Conservation (phyloP, 2,888 invertebrate species). For the Steromphala cineraria region DNA sequence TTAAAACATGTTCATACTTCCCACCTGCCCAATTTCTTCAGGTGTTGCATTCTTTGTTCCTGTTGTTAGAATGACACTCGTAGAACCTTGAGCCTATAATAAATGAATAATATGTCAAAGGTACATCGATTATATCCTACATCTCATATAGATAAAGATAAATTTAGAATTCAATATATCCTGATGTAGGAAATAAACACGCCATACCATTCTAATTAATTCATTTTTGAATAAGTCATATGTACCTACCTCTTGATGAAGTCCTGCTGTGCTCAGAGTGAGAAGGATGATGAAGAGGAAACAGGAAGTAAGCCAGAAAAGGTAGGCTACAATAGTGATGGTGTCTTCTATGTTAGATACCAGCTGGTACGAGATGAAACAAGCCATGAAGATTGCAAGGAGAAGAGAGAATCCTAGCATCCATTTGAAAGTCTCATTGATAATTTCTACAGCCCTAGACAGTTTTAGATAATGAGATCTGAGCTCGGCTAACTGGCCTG, state of each 20-base stretch:
- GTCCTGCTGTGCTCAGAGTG: neutral
- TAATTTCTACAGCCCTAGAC: neutral
- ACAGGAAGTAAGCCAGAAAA: neutral
- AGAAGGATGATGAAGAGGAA: neutral
- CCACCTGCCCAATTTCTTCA: neutral
- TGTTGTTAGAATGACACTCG: neutral
- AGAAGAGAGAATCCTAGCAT: neutral
- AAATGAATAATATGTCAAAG: neutral
- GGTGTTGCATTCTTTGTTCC: neutral
- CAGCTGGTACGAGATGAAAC: neutral
- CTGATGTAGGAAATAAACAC: no score
- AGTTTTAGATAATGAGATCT: neutral
- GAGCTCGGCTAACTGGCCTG: neutral
- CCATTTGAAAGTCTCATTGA: neutral
- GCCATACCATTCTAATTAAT: no score
- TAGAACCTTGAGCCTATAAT: neutral
- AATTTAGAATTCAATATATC: no score
- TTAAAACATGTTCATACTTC: no score
- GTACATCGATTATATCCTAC: neutral
- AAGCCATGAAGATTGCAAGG: neutral
- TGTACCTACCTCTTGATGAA: neutral
- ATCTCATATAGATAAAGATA: no score
- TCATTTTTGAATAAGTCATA: no score
- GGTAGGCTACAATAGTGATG: neutral
- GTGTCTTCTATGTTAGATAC: neutral